These are phyloP conservation scores for Drosophila mulleri DNA, from an alignment of 2,888 invertebrate genomes.

Conservation along the genomic window DNA sequence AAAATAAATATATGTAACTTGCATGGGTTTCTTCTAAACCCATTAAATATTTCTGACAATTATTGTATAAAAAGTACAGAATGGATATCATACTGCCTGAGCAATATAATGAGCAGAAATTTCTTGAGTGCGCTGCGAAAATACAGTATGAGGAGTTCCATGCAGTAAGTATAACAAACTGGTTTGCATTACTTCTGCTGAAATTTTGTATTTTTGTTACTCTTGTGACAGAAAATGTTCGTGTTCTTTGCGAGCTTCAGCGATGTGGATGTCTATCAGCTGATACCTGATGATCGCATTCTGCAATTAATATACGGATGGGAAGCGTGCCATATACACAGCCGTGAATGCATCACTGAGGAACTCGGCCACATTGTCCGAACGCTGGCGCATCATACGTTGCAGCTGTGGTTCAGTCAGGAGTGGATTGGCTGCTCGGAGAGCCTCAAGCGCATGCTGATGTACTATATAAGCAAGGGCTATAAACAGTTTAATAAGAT, in stretches of 20 bases:
- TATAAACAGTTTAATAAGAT: constrained; percentile 54
- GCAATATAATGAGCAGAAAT: constrained; percentile 58
- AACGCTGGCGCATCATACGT: constrained; percentile 70
- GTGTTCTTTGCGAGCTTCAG: constrained; percentile 61
- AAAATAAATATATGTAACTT: constrained; percentile 11
- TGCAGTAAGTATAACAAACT: constrained; percentile 58
- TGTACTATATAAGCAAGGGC: constrained; percentile 65
- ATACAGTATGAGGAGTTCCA: constrained; percentile 79
- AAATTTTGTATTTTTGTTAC: neutral
- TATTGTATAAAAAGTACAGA: constrained; percentile 7
- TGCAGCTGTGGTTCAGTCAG: constrained; percentile 79
- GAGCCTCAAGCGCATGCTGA: constrained; percentile 52
- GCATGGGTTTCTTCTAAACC: neutral
- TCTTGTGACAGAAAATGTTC: constrained; percentile 65
- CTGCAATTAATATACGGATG: constrained; percentile 75
- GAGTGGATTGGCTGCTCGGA: constrained; percentile 72
- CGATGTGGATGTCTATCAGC: constrained; percentile 76
- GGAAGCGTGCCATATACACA: constrained; percentile 70
- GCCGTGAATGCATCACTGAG: constrained; percentile 26
- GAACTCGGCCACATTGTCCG: constrained; percentile 62
- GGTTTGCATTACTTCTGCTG: neutral
- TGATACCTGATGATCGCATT: constrained; percentile 74
- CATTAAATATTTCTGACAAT: neutral
- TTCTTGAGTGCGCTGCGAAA: constrained; percentile 66
- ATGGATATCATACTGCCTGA: constrained; percentile 80